Base-by-base conservation (phyloP, 2,888 invertebrate genomes). In the Laspeyria flexula region DNA sequence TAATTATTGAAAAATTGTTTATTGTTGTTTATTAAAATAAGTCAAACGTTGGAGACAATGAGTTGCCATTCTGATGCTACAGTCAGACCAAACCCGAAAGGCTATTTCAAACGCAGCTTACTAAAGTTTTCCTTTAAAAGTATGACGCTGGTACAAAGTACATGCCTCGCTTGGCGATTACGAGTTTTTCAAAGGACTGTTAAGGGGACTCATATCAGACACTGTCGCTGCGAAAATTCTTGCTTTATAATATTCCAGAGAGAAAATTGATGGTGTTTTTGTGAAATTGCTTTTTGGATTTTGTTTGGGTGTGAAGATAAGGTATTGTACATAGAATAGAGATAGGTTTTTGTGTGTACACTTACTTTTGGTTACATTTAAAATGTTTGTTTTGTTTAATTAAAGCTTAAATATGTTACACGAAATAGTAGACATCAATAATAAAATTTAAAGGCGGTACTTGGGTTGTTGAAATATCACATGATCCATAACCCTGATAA, bases 221-320 rank as follows among this genome's bases (percentile, higher is more conserved):
- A 39, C 38, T 9, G 15, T 25, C 13, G 16, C 39, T 31, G 31
- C 15, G 39, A 23, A 45, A 21, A 39, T 38, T 34, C 21, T 38
- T 10, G 12, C 31, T 31, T 45, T 39, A 39, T 39, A 23, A 39
- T 39, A 39, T 39, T 25, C 11, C 10, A 23, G 13, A 7, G 38
- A 23, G 31, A n/a, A 39, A 45, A 45, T 45, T 39, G 38, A 45
- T 31, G 44, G 29, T 45, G 44, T 31, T 45, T 37, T 33, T 39
- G 23, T 15, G 12, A 45, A 45, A 45, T 45, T 23, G 9, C 23
- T 39, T 31, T 45, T 30, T 25, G 18, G 23, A 7, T 31, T 38
- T 5, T 25, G 15, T 38, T 25, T 11, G n/a, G 18, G 13, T 30
- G 23, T 31, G 13, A 10, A 27, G 5, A 13, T 15, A 25, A 12